Evolutionary conservation across 2,888 invertebrate genomes (phyloP).

Genomic region (Chouioia cunea): DNA sequence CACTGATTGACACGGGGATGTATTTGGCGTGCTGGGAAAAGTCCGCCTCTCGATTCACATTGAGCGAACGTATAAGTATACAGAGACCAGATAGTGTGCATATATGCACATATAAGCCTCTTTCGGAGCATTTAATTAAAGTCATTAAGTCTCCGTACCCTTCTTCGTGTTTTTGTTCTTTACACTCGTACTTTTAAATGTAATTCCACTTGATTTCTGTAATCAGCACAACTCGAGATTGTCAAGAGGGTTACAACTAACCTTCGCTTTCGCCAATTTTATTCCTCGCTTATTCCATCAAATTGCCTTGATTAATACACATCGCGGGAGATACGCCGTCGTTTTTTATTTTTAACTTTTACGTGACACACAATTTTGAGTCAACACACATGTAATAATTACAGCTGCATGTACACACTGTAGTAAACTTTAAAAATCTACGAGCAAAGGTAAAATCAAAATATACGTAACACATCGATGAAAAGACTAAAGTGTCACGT

Average conservation of each 20-base stretch:
- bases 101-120: conserved; percentile 17
- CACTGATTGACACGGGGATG: conserved; percentile 37
- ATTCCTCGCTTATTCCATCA: too few species aligned
- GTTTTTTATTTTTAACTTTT: too few species aligned
- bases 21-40: conserved; percentile 28
- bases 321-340: too few species aligned
- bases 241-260: not conserved
- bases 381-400: too few species aligned
- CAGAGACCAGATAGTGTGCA: not conserved
- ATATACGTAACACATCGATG: too few species aligned
- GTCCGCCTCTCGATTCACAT: conserved; percentile 31
- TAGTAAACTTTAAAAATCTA: too few species aligned
- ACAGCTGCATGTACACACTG: too few species aligned
- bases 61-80: conserved; percentile 24
- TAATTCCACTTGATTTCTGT: conserved; percentile 40
- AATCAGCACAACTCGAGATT: conserved; percentile 23
- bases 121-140: conserved; percentile 35
- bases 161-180: conserved; percentile 3
- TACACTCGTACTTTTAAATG: conserved; percentile 29
- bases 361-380: too few species aligned
- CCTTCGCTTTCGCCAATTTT: too few species aligned
- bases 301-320: too few species aligned
- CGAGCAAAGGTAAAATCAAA: too few species aligned
- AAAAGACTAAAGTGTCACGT: too few species aligned
- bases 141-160: conserved; percentile 23